Conservation (phyloP, 2,797 vertebrate species). For the Pygocentrus nattereri region DNA sequence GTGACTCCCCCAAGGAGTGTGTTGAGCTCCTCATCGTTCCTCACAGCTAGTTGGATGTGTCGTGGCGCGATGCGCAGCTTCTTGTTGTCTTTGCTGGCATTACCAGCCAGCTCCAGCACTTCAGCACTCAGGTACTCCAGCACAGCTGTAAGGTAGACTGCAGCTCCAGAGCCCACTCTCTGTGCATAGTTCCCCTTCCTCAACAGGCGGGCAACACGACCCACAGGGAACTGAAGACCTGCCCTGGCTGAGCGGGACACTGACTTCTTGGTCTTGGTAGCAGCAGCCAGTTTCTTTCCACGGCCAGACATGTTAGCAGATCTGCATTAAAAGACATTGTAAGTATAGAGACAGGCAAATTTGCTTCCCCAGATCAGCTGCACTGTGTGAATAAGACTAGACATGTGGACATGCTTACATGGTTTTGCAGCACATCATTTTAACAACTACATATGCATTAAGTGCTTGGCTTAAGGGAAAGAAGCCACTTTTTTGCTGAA, state of each 20-base stretch:
- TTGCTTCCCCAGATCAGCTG: no score
- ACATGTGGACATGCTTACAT: no score
- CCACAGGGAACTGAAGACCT: conserved; percentile 81
- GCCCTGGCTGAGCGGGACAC: conserved; percentile 68
- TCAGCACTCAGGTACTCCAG: conserved; percentile 83
- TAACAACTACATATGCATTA: no score
- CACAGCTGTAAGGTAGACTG: conserved; percentile 77
- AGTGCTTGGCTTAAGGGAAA: no score
- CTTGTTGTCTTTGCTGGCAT: conserved; percentile 75
- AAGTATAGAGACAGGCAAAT: no score
- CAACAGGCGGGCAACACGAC: conserved; percentile 75
- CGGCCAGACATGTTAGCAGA: conserved; percentile 79
- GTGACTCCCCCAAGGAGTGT: conserved; percentile 73
- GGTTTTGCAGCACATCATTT: no score
- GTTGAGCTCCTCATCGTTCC: conserved; percentile 80
- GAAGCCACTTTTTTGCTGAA: no score
- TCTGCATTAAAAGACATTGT: no score
- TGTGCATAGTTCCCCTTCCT: conserved; percentile 68
- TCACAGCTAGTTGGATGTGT: conserved; percentile 82
- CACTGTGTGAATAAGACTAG: no score
- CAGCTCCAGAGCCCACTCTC: conserved; percentile 68
- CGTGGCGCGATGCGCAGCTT: conserved; percentile 78
- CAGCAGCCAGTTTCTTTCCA: conserved; percentile 74
- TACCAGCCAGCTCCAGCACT: conserved; percentile 82
- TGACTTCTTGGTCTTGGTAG: not conserved